Evolutionary conservation across 2,888 invertebrate species (phyloP).

Genomic region (Leptopilina drosophilae): DNA sequence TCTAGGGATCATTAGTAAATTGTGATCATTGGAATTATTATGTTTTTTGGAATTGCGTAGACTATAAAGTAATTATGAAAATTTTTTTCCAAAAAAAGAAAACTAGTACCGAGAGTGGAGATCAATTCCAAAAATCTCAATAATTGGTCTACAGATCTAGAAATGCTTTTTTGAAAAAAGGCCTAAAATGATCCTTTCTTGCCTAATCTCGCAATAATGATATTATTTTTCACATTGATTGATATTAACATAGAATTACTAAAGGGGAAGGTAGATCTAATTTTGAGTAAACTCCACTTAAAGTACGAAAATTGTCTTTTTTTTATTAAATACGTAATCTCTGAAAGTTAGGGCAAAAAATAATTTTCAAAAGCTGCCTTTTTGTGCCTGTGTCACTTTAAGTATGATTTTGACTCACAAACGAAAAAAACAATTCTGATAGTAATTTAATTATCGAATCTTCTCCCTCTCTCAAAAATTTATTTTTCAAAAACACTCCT

Average conservation of each 20-base stretch:
- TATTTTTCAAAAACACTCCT: too few species aligned
- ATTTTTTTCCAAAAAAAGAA: slow-evolving; percentile 28
- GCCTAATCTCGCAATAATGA: background rate
- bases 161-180: slow-evolving; percentile 4
- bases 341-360: slow-evolving; percentile 38
- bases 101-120: slow-evolving; percentile 58
- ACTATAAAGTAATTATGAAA: slow-evolving; percentile 27
- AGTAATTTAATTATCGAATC: too few species aligned
- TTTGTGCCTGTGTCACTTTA: slow-evolving; percentile 51
- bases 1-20: slow-evolving; percentile 62
- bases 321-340: slow-evolving; percentile 4
- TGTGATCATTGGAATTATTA: slow-evolving; percentile 49
- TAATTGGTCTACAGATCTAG: slow-evolving; percentile 37
- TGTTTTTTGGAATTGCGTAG: slow-evolving; percentile 52
- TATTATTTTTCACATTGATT: slow-evolving; percentile 9
- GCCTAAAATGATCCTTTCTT: slow-evolving; percentile 23
- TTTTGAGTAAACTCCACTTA: slow-evolving; percentile 23
- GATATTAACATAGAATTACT: background rate
- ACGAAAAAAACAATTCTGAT: slow-evolving; percentile 32
- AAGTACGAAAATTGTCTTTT: slow-evolving; percentile 11
- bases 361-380: slow-evolving; percentile 52
- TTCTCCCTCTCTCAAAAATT: too few species aligned
- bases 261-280: slow-evolving; percentile 14
- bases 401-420: slow-evolving; percentile 39
- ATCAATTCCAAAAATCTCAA: slow-evolving; percentile 48